Evolutionary conservation across 2,797 vertebrate genomes (phyloP).

Genomic region (Sternarchorhynchus goeldii): DNA sequence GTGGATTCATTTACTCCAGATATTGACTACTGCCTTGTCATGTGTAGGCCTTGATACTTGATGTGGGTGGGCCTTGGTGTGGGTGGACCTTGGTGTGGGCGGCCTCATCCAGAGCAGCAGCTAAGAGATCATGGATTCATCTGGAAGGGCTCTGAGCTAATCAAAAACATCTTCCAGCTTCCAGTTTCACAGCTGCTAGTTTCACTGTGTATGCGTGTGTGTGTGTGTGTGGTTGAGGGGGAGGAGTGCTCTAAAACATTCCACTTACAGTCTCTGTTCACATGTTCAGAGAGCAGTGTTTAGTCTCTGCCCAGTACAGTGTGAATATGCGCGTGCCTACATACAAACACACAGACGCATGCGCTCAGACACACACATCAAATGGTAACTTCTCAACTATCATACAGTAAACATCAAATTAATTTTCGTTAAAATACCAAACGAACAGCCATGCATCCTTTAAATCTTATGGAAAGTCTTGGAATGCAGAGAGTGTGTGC

Average conservation of each 20-base stretch:
- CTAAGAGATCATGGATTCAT: not conserved
- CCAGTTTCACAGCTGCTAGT: not conserved
- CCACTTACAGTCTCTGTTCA: not conserved
- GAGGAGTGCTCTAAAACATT: not conserved
- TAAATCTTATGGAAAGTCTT: constrained; percentile 6
- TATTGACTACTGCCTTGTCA: too few species aligned
- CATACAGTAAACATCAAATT: constrained; percentile 12
- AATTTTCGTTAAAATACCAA: constrained; percentile 2
- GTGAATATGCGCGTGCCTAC: constrained; percentile 3
- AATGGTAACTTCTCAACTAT: not conserved
- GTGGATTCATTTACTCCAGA: too few species aligned
- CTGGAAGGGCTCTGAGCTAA: not conserved
- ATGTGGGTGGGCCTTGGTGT: too few species aligned
- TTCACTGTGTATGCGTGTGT: constrained; percentile 27
- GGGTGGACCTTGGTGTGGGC: not conserved
- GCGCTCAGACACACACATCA: constrained; percentile 8
- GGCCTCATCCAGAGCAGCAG: not conserved
- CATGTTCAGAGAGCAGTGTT: constrained; percentile 9
- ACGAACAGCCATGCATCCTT: constrained; percentile 23
- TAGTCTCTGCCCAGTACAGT: constrained; percentile 15
- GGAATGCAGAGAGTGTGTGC: constrained; percentile 32
- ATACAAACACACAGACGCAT: constrained; percentile 15
- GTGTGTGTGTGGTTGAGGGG: not conserved
- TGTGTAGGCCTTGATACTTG: too few species aligned
- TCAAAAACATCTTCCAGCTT: not conserved